These are phyloP conservation scores for Heterotis niloticus DNA, from an alignment of 2,113 vertebrate species.

Conservation along the genomic window DNA sequence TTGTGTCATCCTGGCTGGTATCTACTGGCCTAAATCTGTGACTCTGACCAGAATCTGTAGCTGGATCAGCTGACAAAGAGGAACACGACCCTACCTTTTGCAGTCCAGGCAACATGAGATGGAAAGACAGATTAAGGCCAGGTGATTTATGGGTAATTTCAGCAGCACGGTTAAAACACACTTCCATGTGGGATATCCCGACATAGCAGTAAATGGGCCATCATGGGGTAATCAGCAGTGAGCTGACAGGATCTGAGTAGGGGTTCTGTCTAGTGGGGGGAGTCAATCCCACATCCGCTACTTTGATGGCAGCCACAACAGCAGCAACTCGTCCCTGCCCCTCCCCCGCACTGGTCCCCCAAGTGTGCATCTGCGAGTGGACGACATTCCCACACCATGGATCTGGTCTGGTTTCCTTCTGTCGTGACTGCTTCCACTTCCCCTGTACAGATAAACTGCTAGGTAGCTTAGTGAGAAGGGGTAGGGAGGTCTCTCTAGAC, in stretches of 20 bases:
- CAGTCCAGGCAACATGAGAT: conserved; percentile 43
- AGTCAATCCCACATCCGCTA: conserved; percentile 44
- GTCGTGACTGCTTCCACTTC: conserved; percentile 59
- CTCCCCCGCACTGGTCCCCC: conserved; percentile 10
- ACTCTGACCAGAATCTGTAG: background rate
- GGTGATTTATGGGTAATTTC: conserved; percentile 48
- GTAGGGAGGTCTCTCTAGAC: conserved; percentile 38
- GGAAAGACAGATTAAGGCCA: conserved; percentile 48
- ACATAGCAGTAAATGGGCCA: conserved; percentile 34
- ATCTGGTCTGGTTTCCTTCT: conserved; percentile 43
- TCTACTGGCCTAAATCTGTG: background rate
- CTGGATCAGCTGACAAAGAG: conserved; percentile 40
- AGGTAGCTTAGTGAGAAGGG: conserved; percentile 40
- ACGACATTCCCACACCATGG: conserved; percentile 53
- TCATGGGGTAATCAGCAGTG: conserved; percentile 43
- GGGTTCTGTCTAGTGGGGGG: conserved; percentile 30
- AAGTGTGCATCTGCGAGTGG: conserved; percentile 20
- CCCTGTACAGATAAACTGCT: conserved; percentile 45
- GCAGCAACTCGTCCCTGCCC: conserved; percentile 39
- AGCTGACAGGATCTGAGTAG: conserved; percentile 28
- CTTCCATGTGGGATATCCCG: conserved; percentile 42
- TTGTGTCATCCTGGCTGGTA: background rate
- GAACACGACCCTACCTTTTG: conserved; percentile 45
- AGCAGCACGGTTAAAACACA: conserved; percentile 57
- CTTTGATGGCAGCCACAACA: conserved; percentile 50